Evolutionary conservation across 2,113 vertebrate species (phyloP).

Genomic region (Pantherophis guttatus): DNA sequence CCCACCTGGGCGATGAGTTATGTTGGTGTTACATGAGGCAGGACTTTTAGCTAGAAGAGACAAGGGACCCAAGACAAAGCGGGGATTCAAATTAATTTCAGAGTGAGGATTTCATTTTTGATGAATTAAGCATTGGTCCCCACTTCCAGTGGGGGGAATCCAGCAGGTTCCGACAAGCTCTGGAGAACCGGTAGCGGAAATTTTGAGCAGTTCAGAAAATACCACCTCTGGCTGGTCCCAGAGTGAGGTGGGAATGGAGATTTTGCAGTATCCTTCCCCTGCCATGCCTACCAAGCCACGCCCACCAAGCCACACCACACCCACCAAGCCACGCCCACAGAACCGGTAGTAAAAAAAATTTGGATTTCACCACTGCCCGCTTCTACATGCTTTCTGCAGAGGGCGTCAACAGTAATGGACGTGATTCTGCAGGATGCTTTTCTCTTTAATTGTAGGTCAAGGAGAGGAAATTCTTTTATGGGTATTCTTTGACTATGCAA

Average conservation of each 20-base stretch:
- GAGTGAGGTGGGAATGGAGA: too few relatives aligned
- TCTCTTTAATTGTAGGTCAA: slow-evolving; percentile 55
- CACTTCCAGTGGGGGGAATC: too few relatives aligned
- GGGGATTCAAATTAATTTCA: background rate
- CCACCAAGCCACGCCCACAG: too few relatives aligned
- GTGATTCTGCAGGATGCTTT: slow-evolving; percentile 37
- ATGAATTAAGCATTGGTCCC: slow-evolving; percentile 18
- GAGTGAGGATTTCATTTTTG: background rate
- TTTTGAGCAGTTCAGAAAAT: too few relatives aligned
- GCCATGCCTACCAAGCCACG: too few relatives aligned
- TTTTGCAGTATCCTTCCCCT: too few relatives aligned
- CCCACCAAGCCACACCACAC: too few relatives aligned
- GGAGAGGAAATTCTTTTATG: slow-evolving; percentile 23
- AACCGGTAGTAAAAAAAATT: too few relatives aligned
- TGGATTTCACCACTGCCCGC: background rate
- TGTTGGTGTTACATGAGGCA: background rate
- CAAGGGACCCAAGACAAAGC: background rate
- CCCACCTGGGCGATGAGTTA: background rate
- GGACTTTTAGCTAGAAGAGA: background rate
- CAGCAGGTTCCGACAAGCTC: too few relatives aligned
- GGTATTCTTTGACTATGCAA: slow-evolving; percentile 52
- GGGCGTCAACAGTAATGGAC: slow-evolving; percentile 32
- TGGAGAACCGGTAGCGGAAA: too few relatives aligned
- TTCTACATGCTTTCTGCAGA: background rate
- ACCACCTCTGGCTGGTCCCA: too few relatives aligned